Evolutionary conservation across 2,888 invertebrate genomes (phyloP).

Genomic region (Drosophila setosimentum): DNA sequence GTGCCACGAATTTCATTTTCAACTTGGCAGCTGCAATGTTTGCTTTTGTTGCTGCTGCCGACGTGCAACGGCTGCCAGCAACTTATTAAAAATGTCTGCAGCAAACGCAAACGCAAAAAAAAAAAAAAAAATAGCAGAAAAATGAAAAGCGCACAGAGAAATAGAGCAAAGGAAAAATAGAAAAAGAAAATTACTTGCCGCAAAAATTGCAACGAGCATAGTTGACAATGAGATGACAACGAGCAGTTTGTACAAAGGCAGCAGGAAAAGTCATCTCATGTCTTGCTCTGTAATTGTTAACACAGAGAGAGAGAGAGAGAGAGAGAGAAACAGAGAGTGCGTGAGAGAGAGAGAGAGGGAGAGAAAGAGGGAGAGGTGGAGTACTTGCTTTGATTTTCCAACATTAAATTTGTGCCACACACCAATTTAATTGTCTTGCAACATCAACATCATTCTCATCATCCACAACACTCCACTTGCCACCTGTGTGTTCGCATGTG

Average conservation of each 20-base stretch:
- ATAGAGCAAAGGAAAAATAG: constrained; percentile 4
- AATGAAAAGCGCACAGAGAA: constrained; percentile 21
- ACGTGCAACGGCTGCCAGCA: constrained; percentile 81
- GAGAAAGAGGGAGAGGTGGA: constrained; percentile 14
- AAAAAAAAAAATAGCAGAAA: constrained; percentile 7
- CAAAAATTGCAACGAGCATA: constrained; percentile 56
- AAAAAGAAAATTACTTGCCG: constrained; percentile 72
- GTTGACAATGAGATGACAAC: constrained; percentile 68
- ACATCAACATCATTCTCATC: constrained; percentile 1
- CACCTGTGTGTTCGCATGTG: constrained; percentile 16
- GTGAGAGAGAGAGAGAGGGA: constrained; percentile 21
- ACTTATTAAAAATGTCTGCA: constrained; percentile 81
- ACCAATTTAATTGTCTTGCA: constrained; percentile 64
- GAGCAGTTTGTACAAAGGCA: constrained; percentile 53
- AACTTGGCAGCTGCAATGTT: constrained; percentile 75
- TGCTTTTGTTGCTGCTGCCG: constrained; percentile 67
- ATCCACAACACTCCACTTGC: not conserved
- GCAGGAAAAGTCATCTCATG: constrained; percentile 50
- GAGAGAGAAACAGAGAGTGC: constrained; percentile 13
- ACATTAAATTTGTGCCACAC: constrained; percentile 67
- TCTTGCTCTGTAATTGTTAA: constrained; percentile 68
- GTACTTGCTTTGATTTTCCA: constrained; percentile 72
- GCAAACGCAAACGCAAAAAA: constrained; percentile 33
- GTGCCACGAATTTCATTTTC: constrained; percentile 80
- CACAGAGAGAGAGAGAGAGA: constrained; percentile 4